Conservation (phyloP, 2,113 vertebrate species). For the Gila orcuttii region DNA sequence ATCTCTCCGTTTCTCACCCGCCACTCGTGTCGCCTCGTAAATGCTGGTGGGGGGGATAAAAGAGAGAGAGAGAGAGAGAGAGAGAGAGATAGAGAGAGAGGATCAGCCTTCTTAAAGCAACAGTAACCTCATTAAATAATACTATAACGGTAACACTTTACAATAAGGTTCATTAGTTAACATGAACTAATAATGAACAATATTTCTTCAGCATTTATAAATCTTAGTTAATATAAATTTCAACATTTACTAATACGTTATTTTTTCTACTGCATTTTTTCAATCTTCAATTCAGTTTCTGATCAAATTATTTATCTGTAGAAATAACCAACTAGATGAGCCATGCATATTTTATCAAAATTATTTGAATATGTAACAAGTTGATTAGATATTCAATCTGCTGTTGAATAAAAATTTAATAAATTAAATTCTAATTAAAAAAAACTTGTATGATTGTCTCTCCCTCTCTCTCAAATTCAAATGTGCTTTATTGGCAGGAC, state of each 20-base stretch:
- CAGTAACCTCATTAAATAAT: constrained; percentile 35
- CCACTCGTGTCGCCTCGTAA: constrained; percentile 55
- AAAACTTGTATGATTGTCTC: too few species aligned
- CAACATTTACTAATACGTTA: too few species aligned
- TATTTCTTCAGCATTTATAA: too few species aligned
- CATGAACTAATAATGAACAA: too few species aligned
- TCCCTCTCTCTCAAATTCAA: too few species aligned
- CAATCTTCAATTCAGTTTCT: not conserved
- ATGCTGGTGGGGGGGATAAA: constrained; percentile 72
- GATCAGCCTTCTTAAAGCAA: constrained; percentile 55
- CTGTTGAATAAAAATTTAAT: too few species aligned
- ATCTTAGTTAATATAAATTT: too few species aligned
- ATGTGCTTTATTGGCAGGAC: too few species aligned
- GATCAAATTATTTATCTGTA: not conserved
- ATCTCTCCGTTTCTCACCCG: constrained; percentile 59
- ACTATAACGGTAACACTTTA: not conserved
- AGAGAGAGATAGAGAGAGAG: constrained; percentile 47
- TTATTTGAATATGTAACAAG: not conserved
- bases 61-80: constrained; percentile 76
- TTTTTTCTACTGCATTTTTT: not conserved
- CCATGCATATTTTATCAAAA: not conserved
- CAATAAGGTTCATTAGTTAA: too few species aligned
- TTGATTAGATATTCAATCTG: not conserved
- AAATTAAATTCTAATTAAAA: too few species aligned
- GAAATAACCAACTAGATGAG: not conserved